phyloP scores from a whole-genome alignment of 2,888 invertebrate species.

The Mantis religiosa region DNA sequence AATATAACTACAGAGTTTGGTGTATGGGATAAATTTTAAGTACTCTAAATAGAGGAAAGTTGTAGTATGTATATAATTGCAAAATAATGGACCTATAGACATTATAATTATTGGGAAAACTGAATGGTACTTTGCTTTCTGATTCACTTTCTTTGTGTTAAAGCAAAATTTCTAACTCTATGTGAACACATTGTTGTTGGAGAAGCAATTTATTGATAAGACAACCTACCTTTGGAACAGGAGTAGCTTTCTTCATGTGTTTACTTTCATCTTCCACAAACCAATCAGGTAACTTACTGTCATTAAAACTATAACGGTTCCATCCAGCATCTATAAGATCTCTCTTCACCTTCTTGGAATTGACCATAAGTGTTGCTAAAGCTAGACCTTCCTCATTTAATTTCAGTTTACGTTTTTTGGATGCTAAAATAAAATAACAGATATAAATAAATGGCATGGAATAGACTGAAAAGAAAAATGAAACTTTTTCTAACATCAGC shows the following conservation, averaged over 20 bases:
- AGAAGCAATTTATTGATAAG: not conserved
- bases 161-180: too few species aligned
- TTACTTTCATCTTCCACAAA: conserved; percentile 90
- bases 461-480: not conserved
- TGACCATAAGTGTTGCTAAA: conserved; percentile 83
- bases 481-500: too few species aligned
- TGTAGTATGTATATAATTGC: too few species aligned
- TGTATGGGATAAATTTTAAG: too few species aligned
- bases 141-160: too few species aligned
- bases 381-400: conserved; percentile 86
- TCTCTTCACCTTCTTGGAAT: conserved; percentile 84
- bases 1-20: too few species aligned
- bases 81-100: too few species aligned
- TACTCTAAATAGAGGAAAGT: too few species aligned
- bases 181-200: too few species aligned
- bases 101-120: too few species aligned
- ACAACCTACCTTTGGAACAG: conserved; percentile 70
- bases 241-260: conserved; percentile 78
- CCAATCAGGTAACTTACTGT: conserved; percentile 91
- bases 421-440: conserved; percentile 1
- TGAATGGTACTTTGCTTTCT: too few species aligned
- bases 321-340: conserved; percentile 88
- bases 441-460: not conserved
- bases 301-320: conserved; percentile 91
- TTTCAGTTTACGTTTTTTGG: conserved; percentile 56